phyloP scores from a whole-genome alignment of 2,797 vertebrate genomes.

The Megalops cyprinoides region DNA sequence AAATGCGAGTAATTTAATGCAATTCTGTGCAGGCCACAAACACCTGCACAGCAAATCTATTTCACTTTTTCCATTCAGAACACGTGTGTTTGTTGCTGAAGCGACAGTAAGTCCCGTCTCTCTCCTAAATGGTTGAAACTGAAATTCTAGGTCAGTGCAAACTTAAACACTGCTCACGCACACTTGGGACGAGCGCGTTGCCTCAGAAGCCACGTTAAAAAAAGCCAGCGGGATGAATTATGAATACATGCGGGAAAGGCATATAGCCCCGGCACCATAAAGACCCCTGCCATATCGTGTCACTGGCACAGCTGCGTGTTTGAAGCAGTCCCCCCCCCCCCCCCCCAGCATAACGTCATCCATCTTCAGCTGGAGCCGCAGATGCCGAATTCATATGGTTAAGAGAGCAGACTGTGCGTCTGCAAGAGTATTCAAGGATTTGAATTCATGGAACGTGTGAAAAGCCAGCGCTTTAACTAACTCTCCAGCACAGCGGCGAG shows the following conservation, averaged over 20 bases:
- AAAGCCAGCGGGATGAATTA: neutral
- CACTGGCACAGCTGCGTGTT: neutral
- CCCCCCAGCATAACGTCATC: neutral
- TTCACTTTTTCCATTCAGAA: too few relatives aligned
- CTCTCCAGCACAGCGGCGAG: neutral
- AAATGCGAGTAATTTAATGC: neutral
- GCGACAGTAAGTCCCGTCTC: too few relatives aligned
- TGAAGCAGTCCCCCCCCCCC: neutral
- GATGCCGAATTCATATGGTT: neutral
- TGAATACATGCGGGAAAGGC: neutral
- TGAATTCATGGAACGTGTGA: constrained; percentile 3
- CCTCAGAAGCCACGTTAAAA: neutral
- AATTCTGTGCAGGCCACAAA: neutral
- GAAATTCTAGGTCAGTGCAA: neutral
- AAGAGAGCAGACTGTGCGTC: neutral
- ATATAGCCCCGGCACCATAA: neutral
- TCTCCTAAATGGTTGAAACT: too few relatives aligned
- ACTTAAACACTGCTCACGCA: neutral
- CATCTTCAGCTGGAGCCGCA: neutral
- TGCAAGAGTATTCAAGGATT: too few relatives aligned
- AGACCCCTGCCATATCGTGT: neutral
- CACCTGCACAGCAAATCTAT: neutral
- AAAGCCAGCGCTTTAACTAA: neutral
- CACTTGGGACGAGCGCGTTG: neutral
- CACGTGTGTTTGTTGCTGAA: too few relatives aligned